Evolutionary conservation across 1,140 invertebrate species (phyloP), one percentile per base, ranked within the genome.

Genomic region (Phymastichus coffea): DNA sequence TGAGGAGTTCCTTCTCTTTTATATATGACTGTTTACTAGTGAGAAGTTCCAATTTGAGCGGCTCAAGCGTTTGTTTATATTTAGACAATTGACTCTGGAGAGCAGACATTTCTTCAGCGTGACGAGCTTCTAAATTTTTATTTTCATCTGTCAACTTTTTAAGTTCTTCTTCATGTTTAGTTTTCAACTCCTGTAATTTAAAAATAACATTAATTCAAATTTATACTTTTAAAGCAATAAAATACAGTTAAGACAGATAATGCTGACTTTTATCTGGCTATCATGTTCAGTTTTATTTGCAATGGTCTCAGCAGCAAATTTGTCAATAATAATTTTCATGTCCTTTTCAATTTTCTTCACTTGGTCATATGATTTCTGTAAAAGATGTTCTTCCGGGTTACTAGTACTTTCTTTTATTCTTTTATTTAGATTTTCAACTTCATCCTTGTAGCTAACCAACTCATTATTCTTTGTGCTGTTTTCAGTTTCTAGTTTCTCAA

Each of bases 11-110:
- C 4, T 71, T 69, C 14, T 78, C 76, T n/a, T 63, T 63, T n/a
- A 69, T 65, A 28, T 70, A 63, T 2, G 60, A 47, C 17, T 69
- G 46, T 47, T 67, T 64, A 6, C 56, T 61, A 37, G 70, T 73
- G 1, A 70, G 63, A 2, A 76, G 37, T n/a, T 78, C 75, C 1
- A 68, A 43, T 48, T 75, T 79, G 4, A 80, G 38, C 1, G 70
- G 60, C 20, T 80, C 74, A 0, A 78, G 69, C 0, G 71, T 78
- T 47, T 70, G 74, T 55, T 79, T 76, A 20, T 74, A 78, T 3
- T 71, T 66, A 0, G 65, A 47, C 4, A 79, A 44, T 20, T 79
- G 75, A 0, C 68, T 61, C 28, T 80, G 74, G 52, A 78, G 75
- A 1, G 73, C 67, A 2, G 74, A 74, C 0, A 79, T 59, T 55